Conservation (phyloP, 2,113 vertebrate species). For the Vulpes lagopus region DNA sequence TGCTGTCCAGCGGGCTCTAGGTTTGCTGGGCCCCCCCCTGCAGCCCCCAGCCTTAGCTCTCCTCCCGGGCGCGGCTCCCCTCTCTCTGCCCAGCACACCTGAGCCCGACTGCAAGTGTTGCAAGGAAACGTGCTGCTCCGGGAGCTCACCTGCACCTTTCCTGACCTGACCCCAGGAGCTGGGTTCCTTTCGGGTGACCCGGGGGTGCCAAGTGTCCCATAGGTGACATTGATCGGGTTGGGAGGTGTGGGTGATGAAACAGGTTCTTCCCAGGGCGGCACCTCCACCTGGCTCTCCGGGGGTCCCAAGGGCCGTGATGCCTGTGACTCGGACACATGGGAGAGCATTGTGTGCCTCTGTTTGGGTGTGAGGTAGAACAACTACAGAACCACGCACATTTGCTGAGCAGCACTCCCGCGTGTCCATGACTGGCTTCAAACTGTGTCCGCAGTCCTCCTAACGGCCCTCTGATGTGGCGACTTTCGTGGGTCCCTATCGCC, state of each 20-base stretch:
- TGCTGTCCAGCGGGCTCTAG: background rate
- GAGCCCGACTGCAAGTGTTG: background rate
- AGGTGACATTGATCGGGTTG: background rate
- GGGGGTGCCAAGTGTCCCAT: background rate
- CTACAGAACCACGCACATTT: background rate
- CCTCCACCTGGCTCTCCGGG: background rate
- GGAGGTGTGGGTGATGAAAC: background rate
- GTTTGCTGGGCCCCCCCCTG: fast-evolving
- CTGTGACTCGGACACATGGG: background rate
- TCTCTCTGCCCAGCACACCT: fast-evolving
- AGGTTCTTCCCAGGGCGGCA: no score
- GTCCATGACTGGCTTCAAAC: fast-evolving
- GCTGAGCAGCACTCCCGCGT: background rate
- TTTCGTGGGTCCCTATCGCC: fast-evolving
- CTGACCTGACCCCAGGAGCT: background rate
- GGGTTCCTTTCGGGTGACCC: background rate
- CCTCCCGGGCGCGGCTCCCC: fast-evolving
- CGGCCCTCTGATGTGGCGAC: fast-evolving
- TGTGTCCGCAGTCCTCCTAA: background rate
- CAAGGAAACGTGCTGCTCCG: background rate
- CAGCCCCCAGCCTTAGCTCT: background rate
- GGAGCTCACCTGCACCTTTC: background rate
- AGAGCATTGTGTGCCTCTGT: background rate
- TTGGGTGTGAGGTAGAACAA: background rate
- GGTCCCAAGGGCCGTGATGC: fast-evolving